Base-by-base conservation (phyloP, 2,888 invertebrate species). In the Darwinula stevensoni region DNA sequence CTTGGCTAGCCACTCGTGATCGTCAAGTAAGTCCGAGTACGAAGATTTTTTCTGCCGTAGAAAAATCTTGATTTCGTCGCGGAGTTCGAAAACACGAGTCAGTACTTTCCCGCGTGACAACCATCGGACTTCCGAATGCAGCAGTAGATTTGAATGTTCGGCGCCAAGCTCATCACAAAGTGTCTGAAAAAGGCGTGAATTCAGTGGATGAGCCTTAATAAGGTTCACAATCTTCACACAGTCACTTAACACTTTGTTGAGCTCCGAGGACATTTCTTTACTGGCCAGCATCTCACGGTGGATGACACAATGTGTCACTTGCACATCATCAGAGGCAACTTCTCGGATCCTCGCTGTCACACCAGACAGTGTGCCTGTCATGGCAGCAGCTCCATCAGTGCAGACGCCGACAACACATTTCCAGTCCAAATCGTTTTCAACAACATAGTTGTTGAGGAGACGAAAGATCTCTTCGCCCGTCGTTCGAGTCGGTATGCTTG, bases 391-490 rank as follows among this genome's bases (percentile, higher is more conserved):
- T 34, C 40, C 39, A 35, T 42, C 41, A 29, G 39, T 40, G 36
- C 39, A 40, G 14, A 42, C 35, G 30, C 36, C 38, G 11, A 43
- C 37, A 33, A 39, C 40, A 15, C 38, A 36, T 11, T 26, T 36
- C 39, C 39, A 43, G 32, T 34, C 28, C 31, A 43, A 32, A 29
- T 29, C 16, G 34, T 41, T 36, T 31, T 36, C 30, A 28, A 27
- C 29, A 14, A 41, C 36, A 39, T 33, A 41, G 16, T 35, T 36
- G 33, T 42, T 36, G 16, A 43, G 32, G 22, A 37, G 36, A 16
- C 38, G 32, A 34, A 42, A 43, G 35, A 43, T 39, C 28, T 37
- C 39, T 18, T 36, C 33, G 14, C 37, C 38, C 14, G 39, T 41
- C 18, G 41, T 38, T 5, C 35, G 36, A 34, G 35, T 37, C 35